Base-by-base conservation (phyloP, 2,113 vertebrate species). In the Grantiella picta region DNA sequence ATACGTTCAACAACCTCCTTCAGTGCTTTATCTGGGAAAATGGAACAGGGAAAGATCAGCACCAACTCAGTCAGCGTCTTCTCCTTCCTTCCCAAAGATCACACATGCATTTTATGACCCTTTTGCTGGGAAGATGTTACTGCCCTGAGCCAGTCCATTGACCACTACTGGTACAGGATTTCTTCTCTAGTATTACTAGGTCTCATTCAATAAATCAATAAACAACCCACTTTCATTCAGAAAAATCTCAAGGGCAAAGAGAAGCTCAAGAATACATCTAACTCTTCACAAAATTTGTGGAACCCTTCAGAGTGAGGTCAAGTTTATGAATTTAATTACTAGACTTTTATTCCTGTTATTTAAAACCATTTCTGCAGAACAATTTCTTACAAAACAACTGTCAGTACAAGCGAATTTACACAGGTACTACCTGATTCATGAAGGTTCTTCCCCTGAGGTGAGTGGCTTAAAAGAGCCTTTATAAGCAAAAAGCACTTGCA, bases 1-100 rank as follows among this genome's bases (percentile, higher is more conserved):
- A 99, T 98, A 75, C 98, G 99, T 94, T 99, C 99, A 86, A 99
- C 97, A 31, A 98, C 96, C 71, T 99, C 99, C 97, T 98, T 99
- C 90, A 99, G 97, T 19, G 97, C 97, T 98, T 99, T 99, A 97
- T 99, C 99, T 99, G 90, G 31, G 57, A 80, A 78, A 54, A 85
- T 1, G 8, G 14, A 71, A 13, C 28, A 66, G 33, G 24, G n/a
- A 33, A 45, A 80, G 10, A 49, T 88, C 29, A 95, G 64, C 45
- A 60, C 22, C 15, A n/a, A 59, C 22, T 80, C 66, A 61, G 17
- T 4, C 14, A n/a, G 7, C 4, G 27, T 9, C 33, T 25, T 12
- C 36, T 57, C 15, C 29, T 66, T 66, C 73, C 36, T 49, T 59
- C 31, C 8, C 10, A 3, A 86, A 77, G 42, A 66, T 6, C 1